Evolutionary conservation across 2,113 vertebrate genomes (phyloP), one percentile per base, ranked within the genome.

Genomic region (Sphaerodactylus townsendi): DNA sequence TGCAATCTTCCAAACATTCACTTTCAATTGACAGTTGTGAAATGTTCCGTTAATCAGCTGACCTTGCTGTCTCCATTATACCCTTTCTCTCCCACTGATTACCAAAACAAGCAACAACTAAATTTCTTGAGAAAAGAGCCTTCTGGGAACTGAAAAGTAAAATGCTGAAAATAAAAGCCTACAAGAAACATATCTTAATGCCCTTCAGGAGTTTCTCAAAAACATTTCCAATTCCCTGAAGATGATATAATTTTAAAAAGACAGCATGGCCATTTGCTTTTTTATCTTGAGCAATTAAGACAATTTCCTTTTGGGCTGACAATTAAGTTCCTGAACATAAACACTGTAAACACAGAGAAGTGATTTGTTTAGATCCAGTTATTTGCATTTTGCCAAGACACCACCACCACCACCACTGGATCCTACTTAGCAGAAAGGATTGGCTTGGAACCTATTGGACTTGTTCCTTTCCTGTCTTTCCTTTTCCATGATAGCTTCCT

Each of bases 161-260:
- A 92, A 5, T 90, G 3, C 0, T 1, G 64, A 68, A 85, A 30
- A 15, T 95, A 79, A 89, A 69, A 50, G 0, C 1, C 4, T 91
- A 77, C 86, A 95, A 88, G 81, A 48, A 94, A 30, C 85, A 95
- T 77, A 81, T 97, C 19, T 3, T 93, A 80, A 2, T 64, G 75
- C 85, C 81, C 76, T 97, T 81, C 35, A 81, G 82, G 46, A 74
- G 2, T 95, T 97, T 87, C 83, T 97, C n/a, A 90, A 71, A 77
- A 96, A 48, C 87, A 96, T 84, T 97, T 95, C 87, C 93, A 96
- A 30, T 37, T 66, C 85, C 95, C 92, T 88, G 84, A 91, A 71
- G 4, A n/a, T 62, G 9, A 0, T 41, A 1, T 3, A 89, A 86
- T 1, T 66, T 1, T 1, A 62, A 2, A 56, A 72, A 93, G 86